Conservation (phyloP, 2,888 invertebrate genomes). For the Bimastos eiseni region DNA sequence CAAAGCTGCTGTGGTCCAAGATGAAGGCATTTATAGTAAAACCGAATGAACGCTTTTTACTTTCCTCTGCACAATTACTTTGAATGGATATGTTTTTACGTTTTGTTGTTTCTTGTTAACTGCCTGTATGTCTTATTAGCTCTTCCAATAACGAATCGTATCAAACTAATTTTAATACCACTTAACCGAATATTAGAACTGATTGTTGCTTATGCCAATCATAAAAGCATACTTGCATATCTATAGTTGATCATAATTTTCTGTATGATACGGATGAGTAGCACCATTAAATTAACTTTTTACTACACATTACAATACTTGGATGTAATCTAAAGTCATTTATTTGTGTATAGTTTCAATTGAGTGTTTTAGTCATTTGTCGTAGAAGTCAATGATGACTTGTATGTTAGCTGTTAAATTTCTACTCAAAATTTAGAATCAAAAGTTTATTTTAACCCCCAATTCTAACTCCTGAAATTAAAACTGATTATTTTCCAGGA, state of each 20-base stretch:
- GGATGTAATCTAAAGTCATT: neutral
- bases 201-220: neutral
- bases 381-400: neutral
- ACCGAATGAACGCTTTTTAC: conserved; percentile 4
- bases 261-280: neutral
- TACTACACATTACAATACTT: neutral
- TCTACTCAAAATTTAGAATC: neutral
- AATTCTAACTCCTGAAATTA: neutral
- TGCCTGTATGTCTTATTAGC: neutral
- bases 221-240: no score
- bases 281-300: neutral
- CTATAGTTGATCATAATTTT: neutral
- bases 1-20: neutral
- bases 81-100: neutral
- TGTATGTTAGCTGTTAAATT: neutral
- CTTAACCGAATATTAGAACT: neutral
- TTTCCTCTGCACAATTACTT: neutral
- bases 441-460: neutral
- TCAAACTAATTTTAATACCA: conserved; percentile 13
- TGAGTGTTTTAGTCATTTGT: no score
- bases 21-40: neutral
- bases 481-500: neutral
- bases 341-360: neutral
- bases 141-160: neutral
- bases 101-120: neutral